Base-by-base conservation (phyloP, 2,797 vertebrate species). In the Gymnocypris eckloni region DNA sequence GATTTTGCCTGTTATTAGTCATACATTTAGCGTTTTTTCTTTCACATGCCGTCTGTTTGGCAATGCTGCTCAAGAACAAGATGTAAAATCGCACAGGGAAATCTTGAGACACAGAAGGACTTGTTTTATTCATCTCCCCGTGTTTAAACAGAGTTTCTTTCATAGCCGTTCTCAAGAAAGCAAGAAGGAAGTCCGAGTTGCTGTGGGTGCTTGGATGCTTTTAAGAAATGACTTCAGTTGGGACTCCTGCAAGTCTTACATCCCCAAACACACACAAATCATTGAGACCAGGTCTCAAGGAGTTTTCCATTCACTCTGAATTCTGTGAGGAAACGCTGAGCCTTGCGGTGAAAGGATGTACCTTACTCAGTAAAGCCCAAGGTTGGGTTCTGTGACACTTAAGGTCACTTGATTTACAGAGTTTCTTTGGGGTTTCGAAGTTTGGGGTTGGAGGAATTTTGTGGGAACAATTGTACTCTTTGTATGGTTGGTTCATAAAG, bases 131-230 rank as follows among this genome's bases (percentile, higher is more conserved):
- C 66, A 79, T 81, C 76, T 78, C 84, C 54, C 41, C 54, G 45
- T 86, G 87, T 89, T 89, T 85, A 39, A 91, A 92, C 88, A 92
- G 75, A 88, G 87, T 90, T 87, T 91, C 90, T 91, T 94, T 93
- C 90, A 92, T 90, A 87, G 88, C 61, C 37, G 66, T 84, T 88
- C 73, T 89, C 84, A 85, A 80, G 89, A 88, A 88, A 66, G 79
- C 73, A 54, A 86, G 86, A 90, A 88, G 92, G 93, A 93, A 93
- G 89, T 87, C 61, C 90, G 86, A 86, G 33, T 89, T 87, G 86
- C 87, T 89, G 45, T 82, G 80, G 87, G 87, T 25, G 67, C 64
- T 79, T 72, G 83, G 80, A 83, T 86, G 67, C 83, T 86, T 85
- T 75, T 85, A 90, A 90, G 91, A 93, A 92, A 89, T 86, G 80